Conservation (phyloP, 37 sponge, comb jelly and placozoan genomes). For the Hexactinellida sp. region DNA sequence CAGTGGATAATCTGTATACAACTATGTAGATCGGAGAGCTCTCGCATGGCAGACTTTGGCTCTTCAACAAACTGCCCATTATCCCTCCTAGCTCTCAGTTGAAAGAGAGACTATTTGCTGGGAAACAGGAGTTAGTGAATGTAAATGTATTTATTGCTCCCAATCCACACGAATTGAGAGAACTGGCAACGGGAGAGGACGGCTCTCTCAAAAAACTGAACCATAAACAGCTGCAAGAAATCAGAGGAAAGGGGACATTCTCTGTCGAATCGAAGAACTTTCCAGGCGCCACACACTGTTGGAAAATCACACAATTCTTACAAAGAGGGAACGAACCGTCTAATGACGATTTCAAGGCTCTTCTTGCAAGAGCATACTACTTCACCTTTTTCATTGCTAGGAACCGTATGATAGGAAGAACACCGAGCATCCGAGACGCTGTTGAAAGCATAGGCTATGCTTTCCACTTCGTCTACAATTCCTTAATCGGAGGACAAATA, state of each 20-base stretch:
- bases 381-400: not conserved
- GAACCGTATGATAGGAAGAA: not conserved
- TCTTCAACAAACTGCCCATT: not conserved
- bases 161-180: not conserved
- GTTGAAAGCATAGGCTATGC: not conserved
- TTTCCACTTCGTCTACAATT: not conserved
- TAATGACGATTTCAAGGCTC: not conserved
- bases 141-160: not conserved
- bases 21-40: not conserved
- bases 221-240: not conserved
- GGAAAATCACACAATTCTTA: not conserved
- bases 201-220: not conserved
- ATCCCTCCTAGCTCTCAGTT: not conserved
- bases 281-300: not conserved
- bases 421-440: not conserved
- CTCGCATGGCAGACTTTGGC: not conserved
- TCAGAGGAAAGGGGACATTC: not conserved
- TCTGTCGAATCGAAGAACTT: not conserved
- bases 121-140: not conserved
- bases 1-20: not conserved
- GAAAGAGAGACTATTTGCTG: slow-evolving; percentile 3
- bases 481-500: not conserved
- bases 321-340: not conserved
- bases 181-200: not conserved
- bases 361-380: not conserved